phyloP scores from a whole-genome alignment of 2,113 vertebrate species.

The Chionomys nivalis region DNA sequence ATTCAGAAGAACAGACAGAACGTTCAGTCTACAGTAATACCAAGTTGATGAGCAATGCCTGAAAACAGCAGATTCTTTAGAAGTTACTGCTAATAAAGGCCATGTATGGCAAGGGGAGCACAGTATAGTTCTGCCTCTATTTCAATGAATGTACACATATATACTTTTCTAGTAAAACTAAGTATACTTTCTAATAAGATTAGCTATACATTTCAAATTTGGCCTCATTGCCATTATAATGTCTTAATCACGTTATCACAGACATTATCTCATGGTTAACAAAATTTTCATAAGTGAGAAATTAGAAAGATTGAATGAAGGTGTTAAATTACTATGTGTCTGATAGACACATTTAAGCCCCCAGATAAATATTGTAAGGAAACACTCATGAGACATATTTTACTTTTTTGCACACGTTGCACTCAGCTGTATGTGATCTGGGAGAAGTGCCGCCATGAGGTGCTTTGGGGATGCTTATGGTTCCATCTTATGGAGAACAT shows the following conservation, averaged over 20 bases:
- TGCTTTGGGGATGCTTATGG: background rate
- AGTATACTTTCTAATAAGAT: background rate
- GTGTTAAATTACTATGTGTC: background rate
- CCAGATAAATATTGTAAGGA: background rate
- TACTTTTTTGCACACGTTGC: background rate
- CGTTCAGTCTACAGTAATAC: conserved; percentile 1
- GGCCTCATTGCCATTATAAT: background rate
- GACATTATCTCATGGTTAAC: background rate
- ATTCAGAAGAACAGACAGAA: background rate
- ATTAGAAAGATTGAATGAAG: background rate
- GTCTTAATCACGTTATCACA: background rate
- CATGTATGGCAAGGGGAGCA: background rate
- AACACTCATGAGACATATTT: background rate
- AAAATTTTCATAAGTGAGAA: background rate
- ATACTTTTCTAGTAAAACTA: conserved; percentile 8
- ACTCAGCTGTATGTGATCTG: background rate
- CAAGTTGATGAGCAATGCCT: background rate
- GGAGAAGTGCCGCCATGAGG: background rate
- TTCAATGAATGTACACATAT: background rate
- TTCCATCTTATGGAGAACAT: background rate
- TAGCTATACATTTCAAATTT: background rate
- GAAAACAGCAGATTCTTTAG: conserved; percentile 20
- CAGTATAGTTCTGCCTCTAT: background rate
- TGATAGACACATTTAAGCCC: background rate
- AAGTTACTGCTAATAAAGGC: background rate